A percentile compares a stretch with the other conserved stretches of the same genome.
These are phyloP conservation scores for Nasonia longicornis DNA, from an alignment of 1,140 invertebrate species.

Conservation along the genomic window DNA sequence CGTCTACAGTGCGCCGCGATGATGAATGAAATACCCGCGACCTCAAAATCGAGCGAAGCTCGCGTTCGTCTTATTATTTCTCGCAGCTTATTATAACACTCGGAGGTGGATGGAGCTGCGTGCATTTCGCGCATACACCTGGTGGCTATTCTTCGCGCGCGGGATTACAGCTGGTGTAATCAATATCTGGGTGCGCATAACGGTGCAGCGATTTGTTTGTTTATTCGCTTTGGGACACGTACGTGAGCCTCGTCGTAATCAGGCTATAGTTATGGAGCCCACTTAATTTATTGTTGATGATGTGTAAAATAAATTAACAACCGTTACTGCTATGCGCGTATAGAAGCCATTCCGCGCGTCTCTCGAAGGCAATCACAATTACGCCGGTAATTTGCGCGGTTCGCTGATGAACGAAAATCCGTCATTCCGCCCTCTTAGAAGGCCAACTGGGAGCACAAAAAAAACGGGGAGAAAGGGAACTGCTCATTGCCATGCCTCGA, in stretches of 20 bases:
- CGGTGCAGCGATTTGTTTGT: background rate
- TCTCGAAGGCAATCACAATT: too few relatives aligned
- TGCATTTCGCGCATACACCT: background rate
- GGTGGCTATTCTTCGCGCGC: background rate
- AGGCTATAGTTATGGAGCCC: background rate
- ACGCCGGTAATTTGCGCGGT: background rate
- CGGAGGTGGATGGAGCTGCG: background rate
- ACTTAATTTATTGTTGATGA: background rate
- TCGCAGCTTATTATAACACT: background rate
- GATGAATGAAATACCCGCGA: background rate
- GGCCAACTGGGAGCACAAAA: too few relatives aligned
- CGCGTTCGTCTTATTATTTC: too few relatives aligned
- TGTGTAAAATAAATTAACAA: background rate
- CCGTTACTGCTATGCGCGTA: background rate
- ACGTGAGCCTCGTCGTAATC: background rate
- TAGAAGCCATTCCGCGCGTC: too few relatives aligned
- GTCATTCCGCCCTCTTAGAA: background rate
- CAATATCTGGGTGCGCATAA: background rate
- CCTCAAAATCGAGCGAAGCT: background rate
- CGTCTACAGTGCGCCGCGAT: background rate
- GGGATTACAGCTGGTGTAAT: background rate
- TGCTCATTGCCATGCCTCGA: conserved; percentile 53
- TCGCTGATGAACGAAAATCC: background rate
- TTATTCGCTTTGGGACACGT: background rate
- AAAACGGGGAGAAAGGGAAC: conserved; percentile 39